Conservation (phyloP, 1,140 invertebrate genomes). For the Camponotus vicinus region DNA sequence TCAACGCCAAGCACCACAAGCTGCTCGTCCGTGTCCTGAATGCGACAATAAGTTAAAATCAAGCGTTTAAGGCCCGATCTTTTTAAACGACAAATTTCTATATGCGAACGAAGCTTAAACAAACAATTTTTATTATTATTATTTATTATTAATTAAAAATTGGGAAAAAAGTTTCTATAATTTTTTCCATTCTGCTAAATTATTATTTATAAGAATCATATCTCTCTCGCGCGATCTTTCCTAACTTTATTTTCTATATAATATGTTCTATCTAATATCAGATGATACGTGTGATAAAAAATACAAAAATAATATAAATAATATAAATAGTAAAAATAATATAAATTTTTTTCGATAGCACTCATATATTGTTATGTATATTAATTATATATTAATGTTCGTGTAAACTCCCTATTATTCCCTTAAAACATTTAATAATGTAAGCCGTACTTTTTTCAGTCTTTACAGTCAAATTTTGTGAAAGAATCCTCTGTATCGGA, state of each 20-base stretch:
- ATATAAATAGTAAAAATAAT: not conserved
- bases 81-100: not conserved
- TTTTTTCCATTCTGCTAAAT: not conserved
- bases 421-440: too few species aligned
- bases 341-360: not conserved
- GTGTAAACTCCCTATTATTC: not conserved
- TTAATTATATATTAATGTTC: not conserved
- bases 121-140: not conserved
- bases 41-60: conserved; percentile 56
- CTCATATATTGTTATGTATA: not conserved
- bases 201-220: not conserved
- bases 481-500: not conserved
- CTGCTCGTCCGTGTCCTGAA: conserved; percentile 41
- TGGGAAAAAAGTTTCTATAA: not conserved
- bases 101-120: not conserved
- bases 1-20: conserved; percentile 53
- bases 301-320: too few species aligned
- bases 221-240: not conserved
- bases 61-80: conserved; percentile 29
- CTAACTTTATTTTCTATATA: not conserved
- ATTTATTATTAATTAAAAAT: not conserved
- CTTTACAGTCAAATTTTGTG: not conserved
- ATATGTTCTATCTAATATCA: too few species aligned
- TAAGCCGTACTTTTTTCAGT: not conserved
- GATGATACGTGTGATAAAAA: too few species aligned